These are phyloP conservation scores for Torymus auratus DNA, from an alignment of 2,888 invertebrate species.

Conservation along the genomic window DNA sequence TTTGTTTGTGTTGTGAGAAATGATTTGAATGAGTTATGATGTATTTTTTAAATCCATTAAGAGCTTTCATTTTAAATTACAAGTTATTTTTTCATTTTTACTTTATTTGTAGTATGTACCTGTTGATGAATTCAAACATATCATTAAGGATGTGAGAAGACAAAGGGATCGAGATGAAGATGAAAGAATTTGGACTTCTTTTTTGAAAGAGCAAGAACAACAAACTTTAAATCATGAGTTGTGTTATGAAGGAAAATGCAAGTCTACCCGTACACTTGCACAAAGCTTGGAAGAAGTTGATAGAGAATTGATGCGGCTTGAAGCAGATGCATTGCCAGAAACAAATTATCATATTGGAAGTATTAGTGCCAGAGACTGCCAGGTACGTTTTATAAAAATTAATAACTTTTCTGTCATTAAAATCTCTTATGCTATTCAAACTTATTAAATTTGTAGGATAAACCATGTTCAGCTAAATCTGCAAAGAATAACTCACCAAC, in stretches of 20 bases:
- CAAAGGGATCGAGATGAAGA: conserved; percentile 67
- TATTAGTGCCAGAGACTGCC: background rate
- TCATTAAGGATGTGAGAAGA: conserved; percentile 69
- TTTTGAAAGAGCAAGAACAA: conserved; percentile 64
- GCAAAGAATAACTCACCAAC: conserved; percentile 29
- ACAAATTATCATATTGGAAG: conserved; percentile 38
- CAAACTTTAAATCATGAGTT: conserved; percentile 38
- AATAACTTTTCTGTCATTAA: no score
- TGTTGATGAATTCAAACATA: conserved; percentile 68
- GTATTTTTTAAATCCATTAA: no score
- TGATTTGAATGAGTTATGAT: background rate
- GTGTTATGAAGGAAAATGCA: background rate
- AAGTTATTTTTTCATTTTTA: conserved; percentile 19
- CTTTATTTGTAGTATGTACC: conserved; percentile 69
- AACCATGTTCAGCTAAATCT: conserved; percentile 4
- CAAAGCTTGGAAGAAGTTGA: conserved; percentile 65
- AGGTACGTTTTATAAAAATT: background rate
- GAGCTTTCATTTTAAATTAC: no score
- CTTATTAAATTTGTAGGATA: conserved; percentile 33
- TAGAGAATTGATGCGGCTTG: conserved; percentile 64
- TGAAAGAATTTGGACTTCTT: conserved; percentile 68
- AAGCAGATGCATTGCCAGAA: conserved; percentile 64
- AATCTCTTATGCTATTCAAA: background rate
- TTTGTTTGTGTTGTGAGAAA: background rate
- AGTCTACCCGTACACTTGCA: conserved; percentile 52